phyloP scores from a whole-genome alignment of 2,113 vertebrate genomes.

The Romanogobio albipinnatus region DNA sequence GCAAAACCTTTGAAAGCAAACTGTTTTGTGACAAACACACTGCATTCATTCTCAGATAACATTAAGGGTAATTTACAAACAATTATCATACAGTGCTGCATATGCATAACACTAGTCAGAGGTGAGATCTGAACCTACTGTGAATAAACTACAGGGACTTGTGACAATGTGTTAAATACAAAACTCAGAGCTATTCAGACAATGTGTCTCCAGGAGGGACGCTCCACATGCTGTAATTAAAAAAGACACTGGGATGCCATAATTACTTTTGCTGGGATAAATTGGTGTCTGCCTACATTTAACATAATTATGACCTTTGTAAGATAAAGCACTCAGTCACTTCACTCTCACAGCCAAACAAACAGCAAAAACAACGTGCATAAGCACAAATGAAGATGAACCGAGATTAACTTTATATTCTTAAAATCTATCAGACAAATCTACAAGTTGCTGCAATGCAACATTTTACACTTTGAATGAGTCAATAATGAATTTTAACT shows the following conservation, averaged over 20 bases:
- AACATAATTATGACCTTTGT: constrained; percentile 50
- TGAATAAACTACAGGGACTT: neutral
- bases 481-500: neutral
- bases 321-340: constrained; percentile 49
- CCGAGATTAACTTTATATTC: neutral
- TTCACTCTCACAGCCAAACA: neutral
- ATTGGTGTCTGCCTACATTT: constrained; percentile 36
- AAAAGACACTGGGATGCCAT: constrained; percentile 17
- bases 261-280: constrained; percentile 23
- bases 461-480: neutral
- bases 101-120: neutral
- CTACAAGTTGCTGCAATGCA: neutral
- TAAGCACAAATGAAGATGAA: neutral
- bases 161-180: constrained; percentile 1
- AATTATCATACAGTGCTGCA: neutral
- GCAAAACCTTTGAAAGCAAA: constrained; percentile 1
- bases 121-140: constrained; percentile 4
- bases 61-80: neutral
- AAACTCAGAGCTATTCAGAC: constrained; percentile 5
- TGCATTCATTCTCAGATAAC: neutral
- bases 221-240: constrained; percentile 10
- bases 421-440: neutral
- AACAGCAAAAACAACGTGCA: neutral
- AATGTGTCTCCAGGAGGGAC: neutral
- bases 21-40: neutral